These are phyloP conservation scores for Brachionus asplanchnoidis DNA, from an alignment of 1,140 invertebrate genomes.

Conservation along the genomic window DNA sequence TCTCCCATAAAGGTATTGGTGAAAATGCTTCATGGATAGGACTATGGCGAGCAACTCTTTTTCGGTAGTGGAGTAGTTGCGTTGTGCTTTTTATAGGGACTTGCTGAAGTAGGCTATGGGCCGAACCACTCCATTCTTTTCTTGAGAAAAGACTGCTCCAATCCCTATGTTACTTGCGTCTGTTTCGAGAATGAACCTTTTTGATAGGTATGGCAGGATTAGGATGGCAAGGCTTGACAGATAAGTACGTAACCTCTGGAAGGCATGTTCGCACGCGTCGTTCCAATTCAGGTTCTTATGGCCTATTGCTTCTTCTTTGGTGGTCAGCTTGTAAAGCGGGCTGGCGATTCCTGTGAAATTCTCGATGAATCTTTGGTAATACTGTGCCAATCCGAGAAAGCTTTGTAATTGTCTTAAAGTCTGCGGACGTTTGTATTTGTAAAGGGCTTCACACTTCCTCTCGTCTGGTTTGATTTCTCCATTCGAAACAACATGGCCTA, in stretches of 20 bases:
- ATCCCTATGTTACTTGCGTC: constrained; percentile 42
- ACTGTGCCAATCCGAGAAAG: constrained; percentile 42
- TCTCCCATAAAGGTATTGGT: constrained; percentile 55
- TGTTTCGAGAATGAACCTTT: too few species aligned
- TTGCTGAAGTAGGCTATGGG: neutral
- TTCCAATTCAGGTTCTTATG: neutral
- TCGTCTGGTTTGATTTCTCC: too few species aligned
- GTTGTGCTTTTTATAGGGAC: neutral
- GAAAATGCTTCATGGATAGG: constrained; percentile 53
- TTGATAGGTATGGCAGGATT: constrained; percentile 17
- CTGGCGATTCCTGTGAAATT: constrained; percentile 41
- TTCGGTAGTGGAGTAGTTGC: constrained; percentile 48
- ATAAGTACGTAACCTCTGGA: constrained; percentile 41
- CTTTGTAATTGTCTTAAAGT: too few species aligned
- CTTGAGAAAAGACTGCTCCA: constrained; percentile 43
- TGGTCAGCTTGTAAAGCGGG: constrained; percentile 43
- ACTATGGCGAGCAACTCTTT: too few species aligned
- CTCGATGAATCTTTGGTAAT: constrained; percentile 43
- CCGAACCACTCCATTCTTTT: neutral
- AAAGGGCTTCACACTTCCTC: too few species aligned
- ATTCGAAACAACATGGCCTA: too few species aligned
- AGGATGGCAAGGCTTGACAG: too few species aligned
- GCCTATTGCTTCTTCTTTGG: constrained; percentile 28
- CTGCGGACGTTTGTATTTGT: too few species aligned
- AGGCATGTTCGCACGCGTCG: constrained; percentile 32